Evolutionary conservation across 2,888 invertebrate genomes (phyloP), one percentile per base, ranked within the genome.

Genomic region (Coronaproctus castanopsis): DNA sequence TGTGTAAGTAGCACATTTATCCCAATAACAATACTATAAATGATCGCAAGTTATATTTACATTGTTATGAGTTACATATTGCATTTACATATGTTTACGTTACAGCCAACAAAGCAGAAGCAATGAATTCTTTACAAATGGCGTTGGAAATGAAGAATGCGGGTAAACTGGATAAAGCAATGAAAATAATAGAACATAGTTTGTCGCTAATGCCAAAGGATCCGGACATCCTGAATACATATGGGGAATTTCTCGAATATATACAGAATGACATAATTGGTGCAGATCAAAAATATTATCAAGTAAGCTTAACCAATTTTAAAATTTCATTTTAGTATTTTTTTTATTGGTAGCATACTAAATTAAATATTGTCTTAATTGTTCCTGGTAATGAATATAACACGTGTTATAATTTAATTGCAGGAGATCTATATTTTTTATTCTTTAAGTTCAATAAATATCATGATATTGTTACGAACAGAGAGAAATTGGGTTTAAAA

Each of bases 191-290:
- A 69, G 83, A 91, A 72, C 95, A 96, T 73, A 95, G 95, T 0
- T 79, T 88, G 60, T 87, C 89, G 0, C 75, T 97, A 51, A 88
- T 91, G 18, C 96, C 96, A 0, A 81, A 83, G 66, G 88, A 96
- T 74, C 87, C 93, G 0, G 93, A 96, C 68, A 83, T 96, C 55
- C 75, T 97, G 8, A 87, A 88, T 64, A 84, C 87, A 68, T 96
- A 88, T 70, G 96, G 96, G 14, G 91, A 93, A 71, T 92, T 91
- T 70, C 72, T 95, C 60, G 95, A 96, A 72, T 80, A 85, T 64
- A 83, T 83, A 20, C 80, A 86, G 64, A 80, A 86, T 36, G 88
- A 96, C 72, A 76, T 95, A 19, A 79, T 95, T 2, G 79, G 79
- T 69, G 97, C 97, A 0, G 93, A 97, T 74, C 87, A 88, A 69